A percentile compares a stretch with the other conserved stretches of the same genome.
phyloP scores from a whole-genome alignment of 2,113 vertebrate genomes.

The Anas platyrhynchos region DNA sequence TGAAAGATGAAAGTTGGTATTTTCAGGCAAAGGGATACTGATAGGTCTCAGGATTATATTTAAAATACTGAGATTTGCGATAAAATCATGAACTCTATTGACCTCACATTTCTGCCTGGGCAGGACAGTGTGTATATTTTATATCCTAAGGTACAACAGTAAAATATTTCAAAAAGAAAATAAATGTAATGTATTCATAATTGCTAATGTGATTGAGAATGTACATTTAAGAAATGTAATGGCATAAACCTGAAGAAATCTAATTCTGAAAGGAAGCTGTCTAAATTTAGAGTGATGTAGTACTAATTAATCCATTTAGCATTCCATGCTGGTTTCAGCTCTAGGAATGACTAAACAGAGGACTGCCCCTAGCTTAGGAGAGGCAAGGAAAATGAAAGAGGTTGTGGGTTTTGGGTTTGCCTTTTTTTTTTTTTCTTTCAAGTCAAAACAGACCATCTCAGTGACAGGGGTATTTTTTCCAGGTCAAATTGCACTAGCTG shows the following conservation, averaged over 20 bases:
- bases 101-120: not conserved
- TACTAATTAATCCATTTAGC: conserved; percentile 72
- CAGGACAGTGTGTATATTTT: not conserved
- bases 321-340: conserved; percentile 60
- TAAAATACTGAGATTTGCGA: not conserved
- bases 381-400: not conserved
- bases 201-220: conserved; percentile 72
- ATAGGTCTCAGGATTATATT: not conserved
- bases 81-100: not conserved
- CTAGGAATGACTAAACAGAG: conserved; percentile 55
- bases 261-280: conserved; percentile 74
- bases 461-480: not conserved
- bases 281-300: conserved; percentile 72
- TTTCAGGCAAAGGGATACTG: not conserved
- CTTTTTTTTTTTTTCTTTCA: not conserved
- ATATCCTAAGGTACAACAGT: conserved; percentile 34
- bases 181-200: conserved; percentile 69
- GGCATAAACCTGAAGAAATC: conserved; percentile 70
- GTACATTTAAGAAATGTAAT: conserved; percentile 70
- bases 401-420: not conserved
- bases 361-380: not conserved
- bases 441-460: not conserved
- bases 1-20: not conserved
- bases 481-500: not conserved
- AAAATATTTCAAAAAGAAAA: conserved; percentile 52